These are phyloP conservation scores for Zalophus californianus DNA, from an alignment of 2,797 vertebrate species.

Conservation along the genomic window DNA sequence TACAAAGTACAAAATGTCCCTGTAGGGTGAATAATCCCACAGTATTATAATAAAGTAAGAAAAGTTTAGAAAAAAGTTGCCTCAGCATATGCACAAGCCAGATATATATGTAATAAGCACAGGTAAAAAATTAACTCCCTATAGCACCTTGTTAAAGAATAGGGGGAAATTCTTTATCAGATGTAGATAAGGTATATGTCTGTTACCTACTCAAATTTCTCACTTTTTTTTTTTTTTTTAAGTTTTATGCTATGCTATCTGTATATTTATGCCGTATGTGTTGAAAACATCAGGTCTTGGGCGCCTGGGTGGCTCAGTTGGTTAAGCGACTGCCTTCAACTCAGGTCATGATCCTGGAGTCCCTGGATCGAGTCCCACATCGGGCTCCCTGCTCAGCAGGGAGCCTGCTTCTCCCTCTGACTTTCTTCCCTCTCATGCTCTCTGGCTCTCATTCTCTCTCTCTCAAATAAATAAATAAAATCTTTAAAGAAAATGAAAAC, in stretches of 20 bases:
- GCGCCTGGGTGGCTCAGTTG: too few species aligned
- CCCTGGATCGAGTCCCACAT: too few species aligned
- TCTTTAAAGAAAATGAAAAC: not conserved
- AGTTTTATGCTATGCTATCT: not conserved
- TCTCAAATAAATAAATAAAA: too few species aligned
- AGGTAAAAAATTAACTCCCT: not conserved
- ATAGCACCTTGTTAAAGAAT: not conserved
- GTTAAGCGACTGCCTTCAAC: too few species aligned
- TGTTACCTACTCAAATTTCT: not conserved
- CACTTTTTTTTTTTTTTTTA: too few species aligned
- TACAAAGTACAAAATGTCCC: too few species aligned
- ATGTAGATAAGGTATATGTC: not conserved
- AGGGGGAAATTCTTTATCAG: not conserved
- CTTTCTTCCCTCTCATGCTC: too few species aligned
- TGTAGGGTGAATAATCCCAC: not conserved
- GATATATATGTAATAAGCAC: not conserved
- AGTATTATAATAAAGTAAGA: not conserved
- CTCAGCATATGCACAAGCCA: not conserved
- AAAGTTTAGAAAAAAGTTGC: not conserved
- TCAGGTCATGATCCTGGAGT: too few species aligned
- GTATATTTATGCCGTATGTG: not conserved
- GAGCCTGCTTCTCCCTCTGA: too few species aligned
- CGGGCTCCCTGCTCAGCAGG: too few species aligned
- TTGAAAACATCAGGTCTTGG: not conserved
- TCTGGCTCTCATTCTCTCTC: too few species aligned